Evolutionary conservation across 2,888 invertebrate genomes (phyloP).

Genomic region (Helobdella robusta): DNA sequence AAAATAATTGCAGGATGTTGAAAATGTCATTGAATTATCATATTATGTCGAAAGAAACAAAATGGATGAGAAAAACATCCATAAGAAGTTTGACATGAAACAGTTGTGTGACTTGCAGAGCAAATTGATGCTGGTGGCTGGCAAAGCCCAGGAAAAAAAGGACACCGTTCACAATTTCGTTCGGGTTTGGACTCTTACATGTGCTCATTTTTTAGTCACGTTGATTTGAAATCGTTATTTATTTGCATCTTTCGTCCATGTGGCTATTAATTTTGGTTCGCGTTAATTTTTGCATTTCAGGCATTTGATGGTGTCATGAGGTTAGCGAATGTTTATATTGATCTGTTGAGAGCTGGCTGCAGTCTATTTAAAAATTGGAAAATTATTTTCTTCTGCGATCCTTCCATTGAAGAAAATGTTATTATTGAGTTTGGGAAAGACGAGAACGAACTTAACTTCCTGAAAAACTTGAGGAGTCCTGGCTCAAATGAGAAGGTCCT

Average conservation of each 20-base stretch:
- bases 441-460: constrained; percentile 19
- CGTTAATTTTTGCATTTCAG: constrained; percentile 32
- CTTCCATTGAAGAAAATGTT: constrained; percentile 30
- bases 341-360: constrained; percentile 40
- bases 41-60: too few relatives aligned
- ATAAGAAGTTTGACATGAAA: constrained; percentile 35
- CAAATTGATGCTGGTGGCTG: constrained; percentile 44
- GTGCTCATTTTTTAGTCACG: background rate
- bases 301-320: constrained; percentile 40
- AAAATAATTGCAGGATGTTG: too few relatives aligned
- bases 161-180: constrained; percentile 37
- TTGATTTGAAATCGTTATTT: background rate
- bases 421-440: constrained; percentile 36
- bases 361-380: constrained; percentile 40
- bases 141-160: constrained; percentile 41
- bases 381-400: constrained; percentile 38
- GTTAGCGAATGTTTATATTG: constrained; percentile 38
- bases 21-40: too few relatives aligned
- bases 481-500: constrained; percentile 29
- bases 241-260: background rate
- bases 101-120: constrained; percentile 43
- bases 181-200: background rate
- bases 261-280: background rate
- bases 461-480: background rate
- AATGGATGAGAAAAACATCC: too few relatives aligned